Percentiles rank a stretch among this genome's conserved stretches.
Conservation (phyloP, 2,797 vertebrate species). For the Molossus molossus region DNA sequence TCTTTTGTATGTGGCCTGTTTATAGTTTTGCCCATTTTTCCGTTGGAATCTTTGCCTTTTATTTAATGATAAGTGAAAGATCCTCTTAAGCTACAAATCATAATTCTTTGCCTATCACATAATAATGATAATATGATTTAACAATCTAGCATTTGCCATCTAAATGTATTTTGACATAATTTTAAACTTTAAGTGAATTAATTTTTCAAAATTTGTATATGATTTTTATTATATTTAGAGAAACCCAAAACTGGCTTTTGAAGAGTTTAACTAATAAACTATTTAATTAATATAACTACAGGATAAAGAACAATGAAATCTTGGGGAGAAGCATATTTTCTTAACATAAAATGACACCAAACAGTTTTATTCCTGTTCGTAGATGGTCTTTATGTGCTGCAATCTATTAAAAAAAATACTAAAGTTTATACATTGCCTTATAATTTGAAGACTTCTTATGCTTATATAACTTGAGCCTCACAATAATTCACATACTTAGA, state of each 20-base stretch:
- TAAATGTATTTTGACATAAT: conserved; percentile 20
- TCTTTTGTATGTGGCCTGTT: not conserved
- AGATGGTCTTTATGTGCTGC: not conserved
- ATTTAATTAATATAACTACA: conserved; percentile 24
- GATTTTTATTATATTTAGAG: conserved; percentile 35
- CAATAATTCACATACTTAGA: conserved; percentile 19
- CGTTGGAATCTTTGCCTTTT: not conserved
- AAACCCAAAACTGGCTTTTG: not conserved
- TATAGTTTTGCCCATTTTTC: not conserved
- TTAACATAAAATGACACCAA: conserved; percentile 46
- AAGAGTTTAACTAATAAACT: conserved; percentile 17
- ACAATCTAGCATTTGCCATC: not conserved
- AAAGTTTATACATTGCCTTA: not conserved
- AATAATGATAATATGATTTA: not conserved
- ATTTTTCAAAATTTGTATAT: not conserved
- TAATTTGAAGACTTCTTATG: not conserved
- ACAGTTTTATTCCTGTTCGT: not conserved
- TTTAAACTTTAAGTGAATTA: conserved; percentile 52
- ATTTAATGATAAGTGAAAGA: conserved; percentile 44
- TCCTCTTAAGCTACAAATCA: not conserved
- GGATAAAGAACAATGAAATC: not conserved
- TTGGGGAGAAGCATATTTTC: not conserved
- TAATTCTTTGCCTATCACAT: not conserved
- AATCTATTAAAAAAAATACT: not conserved
- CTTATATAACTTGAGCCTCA: not conserved